These are phyloP conservation scores for Lateolabrax maculatus DNA, from an alignment of 2,797 vertebrate species.

Conservation along the genomic window DNA sequence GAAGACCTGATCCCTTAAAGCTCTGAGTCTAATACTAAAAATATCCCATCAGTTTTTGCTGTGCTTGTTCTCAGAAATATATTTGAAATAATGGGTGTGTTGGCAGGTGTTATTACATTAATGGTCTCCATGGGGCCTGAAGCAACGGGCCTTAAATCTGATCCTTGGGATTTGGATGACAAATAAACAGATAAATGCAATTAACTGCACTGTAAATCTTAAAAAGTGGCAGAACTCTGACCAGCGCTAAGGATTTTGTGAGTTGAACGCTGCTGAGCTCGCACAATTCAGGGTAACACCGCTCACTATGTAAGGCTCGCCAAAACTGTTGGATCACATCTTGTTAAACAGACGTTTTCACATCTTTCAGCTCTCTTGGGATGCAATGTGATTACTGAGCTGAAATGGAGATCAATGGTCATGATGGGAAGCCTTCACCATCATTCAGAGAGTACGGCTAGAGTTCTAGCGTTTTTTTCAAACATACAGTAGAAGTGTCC, in stretches of 20 bases:
- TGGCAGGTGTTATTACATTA: conserved; percentile 16
- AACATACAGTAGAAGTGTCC: too few relatives aligned
- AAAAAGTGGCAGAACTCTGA: background rate
- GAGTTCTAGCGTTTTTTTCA: background rate
- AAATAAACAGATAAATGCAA: conserved; percentile 18
- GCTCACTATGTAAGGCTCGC: conserved; percentile 23
- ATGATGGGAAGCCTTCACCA: conserved; percentile 31
- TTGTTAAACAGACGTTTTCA: conserved; percentile 29
- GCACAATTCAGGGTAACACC: conserved; percentile 25
- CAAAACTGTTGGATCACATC: conserved; percentile 48
- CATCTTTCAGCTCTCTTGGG: conserved; percentile 63
- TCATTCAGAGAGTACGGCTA: conserved; percentile 26
- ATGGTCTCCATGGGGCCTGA: background rate
- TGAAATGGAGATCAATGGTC: conserved; percentile 66
- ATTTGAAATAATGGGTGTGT: conserved; percentile 22
- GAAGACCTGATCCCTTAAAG: background rate
- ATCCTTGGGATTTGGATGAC: background rate
- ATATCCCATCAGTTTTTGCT: conserved; percentile 5
- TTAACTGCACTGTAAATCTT: conserved; percentile 6
- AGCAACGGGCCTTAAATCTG: background rate
- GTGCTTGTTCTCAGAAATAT: background rate
- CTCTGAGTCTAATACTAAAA: background rate
- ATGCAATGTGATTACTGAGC: conserved; percentile 52
- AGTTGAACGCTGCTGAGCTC: conserved; percentile 48
- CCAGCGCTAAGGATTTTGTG: conserved; percentile 9